These are phyloP conservation scores for Syngnathoides biaculeatus DNA, from an alignment of 2,113 vertebrate species.

Conservation along the genomic window DNA sequence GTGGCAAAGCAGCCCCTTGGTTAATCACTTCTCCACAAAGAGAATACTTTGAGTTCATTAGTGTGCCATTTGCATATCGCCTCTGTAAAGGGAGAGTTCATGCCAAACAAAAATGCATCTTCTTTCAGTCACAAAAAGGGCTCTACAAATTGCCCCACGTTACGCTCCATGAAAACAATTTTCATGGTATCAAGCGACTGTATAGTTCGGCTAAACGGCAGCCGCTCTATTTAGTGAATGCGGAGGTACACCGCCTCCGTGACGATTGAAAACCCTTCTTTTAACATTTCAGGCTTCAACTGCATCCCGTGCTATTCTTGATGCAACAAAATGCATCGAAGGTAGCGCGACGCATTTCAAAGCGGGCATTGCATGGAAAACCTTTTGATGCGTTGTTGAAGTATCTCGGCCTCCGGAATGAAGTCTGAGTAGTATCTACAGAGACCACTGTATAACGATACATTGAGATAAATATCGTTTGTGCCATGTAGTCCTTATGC, in stretches of 20 bases:
- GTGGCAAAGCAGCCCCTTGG: conserved; percentile 67
- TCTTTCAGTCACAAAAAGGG: conserved; percentile 55
- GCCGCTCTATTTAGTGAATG: not conserved
- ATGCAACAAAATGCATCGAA: too few relatives aligned
- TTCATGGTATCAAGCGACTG: not conserved
- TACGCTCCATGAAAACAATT: not conserved
- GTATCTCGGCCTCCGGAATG: too few relatives aligned
- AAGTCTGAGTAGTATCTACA: too few relatives aligned
- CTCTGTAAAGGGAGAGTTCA: conserved; percentile 63
- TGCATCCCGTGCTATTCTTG: not conserved
- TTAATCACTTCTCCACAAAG: conserved; percentile 75
- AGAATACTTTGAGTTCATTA: conserved; percentile 76
- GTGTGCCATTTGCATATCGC: conserved; percentile 65
- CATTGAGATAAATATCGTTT: too few relatives aligned
- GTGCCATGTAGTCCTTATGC: too few relatives aligned
- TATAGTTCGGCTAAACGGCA: not conserved
- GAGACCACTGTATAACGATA: too few relatives aligned
- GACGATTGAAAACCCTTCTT: not conserved
- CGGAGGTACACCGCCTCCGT: too few relatives aligned
- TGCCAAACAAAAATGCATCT: conserved; percentile 63
- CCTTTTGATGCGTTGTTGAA: too few relatives aligned
- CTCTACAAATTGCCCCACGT: conserved; percentile 37
- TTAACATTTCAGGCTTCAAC: not conserved
- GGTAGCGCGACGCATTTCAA: too few relatives aligned
- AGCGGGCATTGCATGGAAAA: too few relatives aligned